These are phyloP conservation scores for Nezara viridula DNA, from an alignment of 2,888 invertebrate genomes.

Conservation along the genomic window DNA sequence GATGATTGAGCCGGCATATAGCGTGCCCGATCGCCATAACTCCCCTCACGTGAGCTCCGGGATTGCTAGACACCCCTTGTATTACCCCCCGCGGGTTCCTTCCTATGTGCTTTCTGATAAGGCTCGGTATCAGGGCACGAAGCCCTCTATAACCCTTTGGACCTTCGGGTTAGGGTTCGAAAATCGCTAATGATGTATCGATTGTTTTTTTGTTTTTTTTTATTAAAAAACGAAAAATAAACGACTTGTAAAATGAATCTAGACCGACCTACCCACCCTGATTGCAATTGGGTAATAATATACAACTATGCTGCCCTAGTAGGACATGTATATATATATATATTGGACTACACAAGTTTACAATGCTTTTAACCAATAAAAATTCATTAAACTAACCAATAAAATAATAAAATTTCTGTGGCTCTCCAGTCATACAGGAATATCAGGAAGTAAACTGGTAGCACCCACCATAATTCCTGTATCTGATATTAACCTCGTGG, in stretches of 20 bases:
- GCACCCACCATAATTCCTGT: too few species aligned
- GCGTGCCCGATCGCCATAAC: conserved; percentile 36
- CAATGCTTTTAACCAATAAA: too few species aligned
- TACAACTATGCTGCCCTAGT: too few species aligned
- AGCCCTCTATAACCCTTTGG: conserved; percentile 29
- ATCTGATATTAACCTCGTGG: too few species aligned
- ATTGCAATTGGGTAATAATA: neutral
- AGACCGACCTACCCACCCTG: neutral
- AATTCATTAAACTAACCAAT: too few species aligned
- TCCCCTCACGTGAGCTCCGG: conserved; percentile 23
- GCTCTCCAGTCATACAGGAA: too few species aligned
- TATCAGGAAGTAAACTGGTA: too few species aligned
- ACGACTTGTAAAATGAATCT: neutral
- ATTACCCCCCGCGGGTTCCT: conserved; percentile 33
- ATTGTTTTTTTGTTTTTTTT: neutral
- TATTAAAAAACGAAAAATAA: neutral
- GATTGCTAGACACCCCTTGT: conserved; percentile 37
- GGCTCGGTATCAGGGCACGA: conserved; percentile 30
- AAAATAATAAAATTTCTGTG: too few species aligned
- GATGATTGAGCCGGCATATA: conserved; percentile 24
- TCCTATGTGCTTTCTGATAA: conserved; percentile 48
- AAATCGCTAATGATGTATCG: conserved; percentile 14
- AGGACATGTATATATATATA: too few species aligned
- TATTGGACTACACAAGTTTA: too few species aligned
- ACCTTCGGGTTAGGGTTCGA: neutral